These are phyloP conservation scores for cat (Felis catus) DNA, from an alignment of 2,113 vertebrate genomes.

Conservation along the genomic window F.catus_Fca126_mat1.0 CM031421.1:92699501-92700000, in stretches of 20 bases:
- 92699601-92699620: neutral
- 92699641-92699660: neutral
- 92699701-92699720: neutral
- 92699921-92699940: conserved; percentile 39
- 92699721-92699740: neutral
- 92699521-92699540: neutral
- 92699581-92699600: neutral
- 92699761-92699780: neutral
- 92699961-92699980: conserved; percentile 33
- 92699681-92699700: neutral
- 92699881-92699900: conserved; percentile 9
- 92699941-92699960: neutral
- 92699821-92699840: neutral
- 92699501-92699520: neutral
- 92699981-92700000: conserved; percentile 38
- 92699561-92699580: neutral
- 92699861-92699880: neutral
- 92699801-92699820: neutral
- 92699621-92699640: neutral
- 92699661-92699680: neutral
- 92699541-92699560: neutral
- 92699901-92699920: neutral
- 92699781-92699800: neutral
- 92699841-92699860: neutral
- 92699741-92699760: neutral